Evolutionary conservation across 2,797 vertebrate genomes (phyloP).

Genomic region (Sphaeramia orbicularis): DNA sequence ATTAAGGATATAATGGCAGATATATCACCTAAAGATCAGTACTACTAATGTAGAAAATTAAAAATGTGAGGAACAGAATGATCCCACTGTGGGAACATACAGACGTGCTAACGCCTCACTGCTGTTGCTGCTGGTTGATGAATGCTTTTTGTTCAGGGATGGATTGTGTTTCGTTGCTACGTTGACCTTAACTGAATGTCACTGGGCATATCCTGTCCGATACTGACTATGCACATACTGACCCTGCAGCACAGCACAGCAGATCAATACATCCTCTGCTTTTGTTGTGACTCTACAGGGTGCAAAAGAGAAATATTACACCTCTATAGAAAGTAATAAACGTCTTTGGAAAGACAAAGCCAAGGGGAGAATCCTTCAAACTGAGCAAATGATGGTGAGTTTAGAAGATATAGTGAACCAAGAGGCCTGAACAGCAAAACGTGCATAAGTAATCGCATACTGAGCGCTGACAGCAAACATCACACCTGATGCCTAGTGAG

Average conservation of each 20-base stretch:
- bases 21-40: slow-evolving; percentile 36
- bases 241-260: slow-evolving; percentile 68
- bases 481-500: neutral
- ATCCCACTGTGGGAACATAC: slow-evolving; percentile 51
- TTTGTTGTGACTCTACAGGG: slow-evolving; percentile 35
- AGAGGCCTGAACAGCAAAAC: neutral
- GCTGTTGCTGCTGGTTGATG: slow-evolving; percentile 47
- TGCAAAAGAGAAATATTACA: slow-evolving; percentile 8
- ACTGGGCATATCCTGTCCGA: slow-evolving; percentile 72
- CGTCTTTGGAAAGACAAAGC: slow-evolving; percentile 23
- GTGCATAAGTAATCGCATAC: slow-evolving; percentile 4
- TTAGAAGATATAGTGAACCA: slow-evolving; percentile 10
- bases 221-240: slow-evolving; percentile 75
- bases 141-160: slow-evolving; percentile 61
- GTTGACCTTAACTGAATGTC: slow-evolving; percentile 81
- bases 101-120: slow-evolving; percentile 55
- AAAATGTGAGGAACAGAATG: slow-evolving; percentile 50
- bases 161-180: slow-evolving; percentile 72
- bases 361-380: no score
- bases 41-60: slow-evolving; percentile 33
- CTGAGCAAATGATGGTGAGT: neutral
- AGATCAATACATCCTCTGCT: slow-evolving; percentile 70
- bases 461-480: neutral
- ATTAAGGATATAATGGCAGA: neutral
- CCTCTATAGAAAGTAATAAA: slow-evolving; percentile 48